These are phyloP conservation scores for Priocnemis perturbator DNA, from an alignment of 2,888 invertebrate genomes.

Conservation along the genomic window DNA sequence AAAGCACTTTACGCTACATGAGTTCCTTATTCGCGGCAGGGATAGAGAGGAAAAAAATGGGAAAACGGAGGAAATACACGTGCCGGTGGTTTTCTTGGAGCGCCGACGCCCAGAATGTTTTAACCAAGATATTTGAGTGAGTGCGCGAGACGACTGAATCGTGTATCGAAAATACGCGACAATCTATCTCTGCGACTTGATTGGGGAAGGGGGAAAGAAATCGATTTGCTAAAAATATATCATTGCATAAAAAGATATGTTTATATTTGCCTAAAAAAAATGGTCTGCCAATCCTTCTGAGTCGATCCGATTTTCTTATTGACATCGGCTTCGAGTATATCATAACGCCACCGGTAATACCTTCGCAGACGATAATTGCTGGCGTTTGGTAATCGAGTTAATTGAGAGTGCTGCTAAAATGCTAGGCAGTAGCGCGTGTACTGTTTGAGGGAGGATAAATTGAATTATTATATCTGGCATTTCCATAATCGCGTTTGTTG, in stretches of 20 bases:
- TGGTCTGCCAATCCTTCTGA: too few species aligned
- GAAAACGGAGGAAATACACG: neutral
- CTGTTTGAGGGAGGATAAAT: slow-evolving; percentile 46
- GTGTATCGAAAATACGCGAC: too few species aligned
- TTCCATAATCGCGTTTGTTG: slow-evolving; percentile 50
- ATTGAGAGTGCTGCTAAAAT: slow-evolving; percentile 17
- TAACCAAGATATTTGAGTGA: too few species aligned
- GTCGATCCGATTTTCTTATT: neutral
- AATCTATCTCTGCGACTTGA: too few species aligned
- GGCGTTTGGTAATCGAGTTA: slow-evolving; percentile 23
- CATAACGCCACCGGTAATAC: neutral
- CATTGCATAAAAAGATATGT: too few species aligned
- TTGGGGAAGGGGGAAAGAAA: too few species aligned
- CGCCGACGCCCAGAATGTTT: too few species aligned
- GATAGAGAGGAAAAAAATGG: neutral
- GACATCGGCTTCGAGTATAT: neutral
- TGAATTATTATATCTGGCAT: slow-evolving; percentile 39
- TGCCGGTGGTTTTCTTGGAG: too few species aligned
- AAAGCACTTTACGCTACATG: slow-evolving; percentile 1
- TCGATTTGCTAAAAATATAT: too few species aligned
- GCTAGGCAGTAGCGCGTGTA: too few species aligned
- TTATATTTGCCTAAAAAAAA: too few species aligned
- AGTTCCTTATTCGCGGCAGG: neutral
- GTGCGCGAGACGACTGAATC: too few species aligned
- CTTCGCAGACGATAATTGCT: neutral